Evolutionary conservation across 2,113 vertebrate species (phyloP), one percentile per base, ranked within the genome.

Genomic region (Rhynchomys soricoides): DNA sequence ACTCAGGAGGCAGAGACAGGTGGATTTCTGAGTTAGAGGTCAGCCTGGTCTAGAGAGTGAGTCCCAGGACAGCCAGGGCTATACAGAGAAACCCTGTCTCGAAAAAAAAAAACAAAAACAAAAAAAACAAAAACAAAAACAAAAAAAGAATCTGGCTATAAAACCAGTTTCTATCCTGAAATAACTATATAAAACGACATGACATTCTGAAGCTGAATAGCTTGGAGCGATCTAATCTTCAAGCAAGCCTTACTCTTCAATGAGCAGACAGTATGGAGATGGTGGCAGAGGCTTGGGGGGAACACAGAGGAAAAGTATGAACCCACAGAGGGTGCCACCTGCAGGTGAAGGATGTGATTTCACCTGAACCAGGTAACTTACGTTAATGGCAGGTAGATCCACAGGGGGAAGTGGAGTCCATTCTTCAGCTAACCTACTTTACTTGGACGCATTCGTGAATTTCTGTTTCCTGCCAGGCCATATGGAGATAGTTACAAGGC

Each of bases 141-240:
- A n/a, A n/a, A n/a, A n/a, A n/a, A n/a, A n/a, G n/a, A 98, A 98
- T 92, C 98, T 97, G 98, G 98, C 93, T 96, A 93, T 96, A 98
- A 97, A 94, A 94, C 98, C 98, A 98, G 98, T 82, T 96, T 98
- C 97, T 97, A 81, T 96, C 96, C 91, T 97, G 96, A 96, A 98
- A 98, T 97, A 98, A 96, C 0, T 97, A 97, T 98, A 98, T 97
- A 98, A 98, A 98, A 98, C 88, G 97, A 98, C 97, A 94, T 93
- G 97, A 97, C 98, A 98, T 96, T 94, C 89, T 95, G 95, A 97
- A 97, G 92, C 97, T 96, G 90, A 94, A 91, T 0, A 94, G 91
- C 93, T 62, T 81, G 92, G 90, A 95, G 95, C 43, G 83, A 90
- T 55, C 88, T 93, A 83, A 43, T 95, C 94, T 95, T 97, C 86